Evolutionary conservation across 2,888 invertebrate species (phyloP).

Genomic region (Torymus auratus): DNA sequence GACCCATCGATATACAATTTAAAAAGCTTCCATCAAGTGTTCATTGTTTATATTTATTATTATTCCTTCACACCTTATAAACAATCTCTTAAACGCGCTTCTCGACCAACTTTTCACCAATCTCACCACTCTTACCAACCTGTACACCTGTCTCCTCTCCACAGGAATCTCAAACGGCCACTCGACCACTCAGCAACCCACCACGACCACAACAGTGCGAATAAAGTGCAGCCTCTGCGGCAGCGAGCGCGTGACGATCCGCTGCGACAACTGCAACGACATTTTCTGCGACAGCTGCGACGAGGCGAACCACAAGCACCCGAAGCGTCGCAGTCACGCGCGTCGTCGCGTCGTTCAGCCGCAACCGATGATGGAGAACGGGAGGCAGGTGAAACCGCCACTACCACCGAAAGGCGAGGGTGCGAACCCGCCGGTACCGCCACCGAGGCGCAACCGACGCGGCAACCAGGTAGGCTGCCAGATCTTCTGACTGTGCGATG

Average conservation of each 20-base stretch:
- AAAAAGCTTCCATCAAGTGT: too few relatives aligned
- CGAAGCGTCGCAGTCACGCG: conserved; percentile 88
- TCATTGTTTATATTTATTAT: too few relatives aligned
- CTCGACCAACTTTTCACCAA: too few relatives aligned
- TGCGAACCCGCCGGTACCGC: conserved; percentile 81
- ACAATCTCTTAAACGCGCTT: too few relatives aligned
- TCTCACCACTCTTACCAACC: too few relatives aligned
- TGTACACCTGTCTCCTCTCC: not conserved
- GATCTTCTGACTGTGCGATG: conserved; percentile 65
- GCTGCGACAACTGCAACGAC: conserved; percentile 90
- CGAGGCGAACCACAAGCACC: conserved; percentile 96
- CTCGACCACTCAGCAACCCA: not conserved
- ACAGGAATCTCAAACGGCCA: conserved; percentile 52
- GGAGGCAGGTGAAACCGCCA: conserved; percentile 78
- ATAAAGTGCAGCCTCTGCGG: conserved; percentile 90
- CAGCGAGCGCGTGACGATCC: conserved; percentile 87
- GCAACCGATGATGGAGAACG: conserved; percentile 13
- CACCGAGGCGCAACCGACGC: conserved; percentile 79
- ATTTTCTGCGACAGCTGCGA: conserved; percentile 94
- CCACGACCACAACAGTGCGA: not conserved
- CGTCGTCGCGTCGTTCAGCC: conserved; percentile 76
- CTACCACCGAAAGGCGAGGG: conserved; percentile 83
- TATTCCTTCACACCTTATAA: too few relatives aligned
- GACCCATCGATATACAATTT: too few relatives aligned
- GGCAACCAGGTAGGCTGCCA: conserved; percentile 74